A percentile compares a stretch with the other conserved stretches of the same genome.
Conservation (phyloP, 92 coral and sea anemone species). For the Palythoa grandis region DNA sequence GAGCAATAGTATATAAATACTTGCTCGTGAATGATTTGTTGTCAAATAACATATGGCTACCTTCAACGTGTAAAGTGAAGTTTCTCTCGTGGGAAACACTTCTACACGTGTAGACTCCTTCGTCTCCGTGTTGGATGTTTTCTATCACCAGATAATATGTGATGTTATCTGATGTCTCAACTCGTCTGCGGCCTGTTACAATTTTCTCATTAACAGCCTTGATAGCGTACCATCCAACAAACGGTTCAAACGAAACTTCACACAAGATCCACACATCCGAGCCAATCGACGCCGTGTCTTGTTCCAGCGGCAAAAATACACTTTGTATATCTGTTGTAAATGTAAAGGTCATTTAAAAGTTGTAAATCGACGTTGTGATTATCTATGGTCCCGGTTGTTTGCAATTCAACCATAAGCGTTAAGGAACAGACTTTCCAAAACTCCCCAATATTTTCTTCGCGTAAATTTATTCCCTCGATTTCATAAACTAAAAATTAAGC, state of each 20-base stretch:
- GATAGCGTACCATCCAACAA: constrained; percentile 22
- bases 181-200: not conserved
- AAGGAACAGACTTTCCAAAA: too few relatives aligned
- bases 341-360: too few relatives aligned
- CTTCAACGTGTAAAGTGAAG: not conserved
- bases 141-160: constrained; percentile 13
- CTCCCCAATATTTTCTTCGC: too few relatives aligned
- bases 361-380: too few relatives aligned
- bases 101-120: constrained; percentile 12
- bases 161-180: not conserved
- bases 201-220: not conserved
- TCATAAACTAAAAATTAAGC: too few relatives aligned
- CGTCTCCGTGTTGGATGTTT: not conserved
- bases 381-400: too few relatives aligned
- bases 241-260: not conserved
- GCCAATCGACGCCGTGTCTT: constrained; percentile 3
- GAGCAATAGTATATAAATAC: too few relatives aligned
- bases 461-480: too few relatives aligned
- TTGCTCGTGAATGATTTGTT: too few relatives aligned
- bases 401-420: too few relatives aligned
- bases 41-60: constrained; percentile 1
- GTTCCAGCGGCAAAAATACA: constrained; percentile 8
- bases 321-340: not conserved
- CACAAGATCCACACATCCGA: constrained; percentile 14
- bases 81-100: not conserved